Base-by-base conservation (phyloP, 30 jellyfish, hydroid and myxozoan genomes). In the Euphysa ruthae region DNA sequence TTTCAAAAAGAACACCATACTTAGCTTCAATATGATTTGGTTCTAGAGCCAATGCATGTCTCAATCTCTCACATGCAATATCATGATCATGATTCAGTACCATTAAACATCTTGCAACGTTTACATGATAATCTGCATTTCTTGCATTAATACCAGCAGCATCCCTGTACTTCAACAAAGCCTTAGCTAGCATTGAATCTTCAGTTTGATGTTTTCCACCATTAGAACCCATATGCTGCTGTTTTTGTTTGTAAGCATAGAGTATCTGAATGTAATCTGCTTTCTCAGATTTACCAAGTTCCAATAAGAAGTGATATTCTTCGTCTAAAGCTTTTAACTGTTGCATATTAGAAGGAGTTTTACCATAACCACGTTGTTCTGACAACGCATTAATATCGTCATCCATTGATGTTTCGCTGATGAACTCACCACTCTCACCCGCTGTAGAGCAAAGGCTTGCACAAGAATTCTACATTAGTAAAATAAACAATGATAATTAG, bases 191-290 rank as follows among this genome's bases (percentile, higher is more conserved):
- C 19, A 43, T 55, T 19, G 71, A 32, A 12, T 69, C 82, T 13
- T 50, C 75, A 18, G 33, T 20, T n/a, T 15, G 66, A n/a, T 55
- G 10, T 23, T 13, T 2, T 13, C 54, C 32, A 1, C 4, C 30
- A 33, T 35, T 32, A 29, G 54, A 5, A 43, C 14, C 23, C 29
- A 8, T 19, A 24, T 23, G 70, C 31, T 77, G 49, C 38, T 74
- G 95, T 26, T 68, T 66, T 10, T 85, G 82, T 30, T 83, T 83
- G 81, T 80, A 83, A 6, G 73, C 83, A 65, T 74, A 83, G 21
- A 83, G 65, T 22, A 74, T 83, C 49, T 83, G 95, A 38, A 75
- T 74, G 42, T 83, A 83, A 57, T 83, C 95, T 13, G 95, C 95
- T 23, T 83, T 83, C 19, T 80, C 92, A 18, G 95, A 74, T 33